Percentiles rank a stretch among this genome's conserved stretches.
Conservation (phyloP, 2,113 vertebrate species). For the Mystacornis crossleyi region DNA sequence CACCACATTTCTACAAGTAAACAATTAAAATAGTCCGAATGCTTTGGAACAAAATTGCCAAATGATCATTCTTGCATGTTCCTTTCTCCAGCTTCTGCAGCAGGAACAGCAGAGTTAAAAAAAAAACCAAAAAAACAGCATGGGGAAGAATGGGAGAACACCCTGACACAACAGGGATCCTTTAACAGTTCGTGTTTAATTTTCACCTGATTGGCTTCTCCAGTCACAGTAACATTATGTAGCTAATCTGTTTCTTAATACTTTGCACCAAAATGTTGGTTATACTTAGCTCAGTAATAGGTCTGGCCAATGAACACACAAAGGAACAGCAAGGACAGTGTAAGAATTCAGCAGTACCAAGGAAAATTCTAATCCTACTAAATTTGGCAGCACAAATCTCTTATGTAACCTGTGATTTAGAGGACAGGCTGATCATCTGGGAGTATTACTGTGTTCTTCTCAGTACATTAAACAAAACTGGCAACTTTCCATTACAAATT, state of each 20-base stretch:
- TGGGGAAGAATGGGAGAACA: background rate
- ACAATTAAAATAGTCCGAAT: background rate
- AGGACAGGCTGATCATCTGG: background rate
- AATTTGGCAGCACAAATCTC: background rate
- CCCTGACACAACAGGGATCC: background rate
- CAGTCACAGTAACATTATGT: background rate
- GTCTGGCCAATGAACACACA: background rate
- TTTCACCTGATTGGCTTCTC: background rate
- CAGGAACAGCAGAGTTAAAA: background rate
- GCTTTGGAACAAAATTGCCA: background rate
- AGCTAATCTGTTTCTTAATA: background rate
- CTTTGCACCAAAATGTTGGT: background rate
- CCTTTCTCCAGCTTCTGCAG: background rate
- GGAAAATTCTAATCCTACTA: constrained; percentile 27
- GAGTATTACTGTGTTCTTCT: background rate
- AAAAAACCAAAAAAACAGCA: background rate
- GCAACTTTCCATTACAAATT: background rate
- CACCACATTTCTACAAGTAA: background rate
- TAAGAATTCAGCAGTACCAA: background rate
- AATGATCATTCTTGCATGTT: background rate
- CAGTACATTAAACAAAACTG: background rate
- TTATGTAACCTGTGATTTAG: constrained; percentile 17
- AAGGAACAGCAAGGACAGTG: background rate
- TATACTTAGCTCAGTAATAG: background rate
- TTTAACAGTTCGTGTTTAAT: background rate